These are phyloP conservation scores for Geotrupes spiniger DNA, from an alignment of 2,888 invertebrate species.

Conservation along the genomic window DNA sequence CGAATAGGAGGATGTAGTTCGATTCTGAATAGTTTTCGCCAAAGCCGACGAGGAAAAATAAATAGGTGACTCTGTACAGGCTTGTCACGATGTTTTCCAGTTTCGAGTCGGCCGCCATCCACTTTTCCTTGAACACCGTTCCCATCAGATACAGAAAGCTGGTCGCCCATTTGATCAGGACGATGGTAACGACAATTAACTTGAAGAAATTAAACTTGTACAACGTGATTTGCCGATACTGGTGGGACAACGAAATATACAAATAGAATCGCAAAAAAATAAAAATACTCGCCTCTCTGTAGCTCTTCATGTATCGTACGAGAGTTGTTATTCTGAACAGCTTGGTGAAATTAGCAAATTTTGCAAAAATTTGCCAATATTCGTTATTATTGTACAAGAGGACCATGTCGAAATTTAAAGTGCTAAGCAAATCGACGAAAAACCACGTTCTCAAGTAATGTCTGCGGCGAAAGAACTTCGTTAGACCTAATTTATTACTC, in stretches of 20 bases:
- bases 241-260: slow-evolving; percentile 8
- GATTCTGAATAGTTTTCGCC: slow-evolving; percentile 6
- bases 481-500: too few relatives aligned
- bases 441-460: slow-evolving; percentile 41
- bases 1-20: slow-evolving; percentile 10
- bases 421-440: slow-evolving; percentile 38
- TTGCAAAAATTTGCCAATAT: too few relatives aligned
- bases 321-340: slow-evolving; percentile 41
- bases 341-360: slow-evolving; percentile 38
- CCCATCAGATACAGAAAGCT: slow-evolving; percentile 13
- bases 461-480: slow-evolving; percentile 35
- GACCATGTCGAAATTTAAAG: slow-evolving; percentile 34
- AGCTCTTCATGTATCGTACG: slow-evolving; percentile 36
- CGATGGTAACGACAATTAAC: slow-evolving; percentile 14
- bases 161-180: slow-evolving; percentile 17
- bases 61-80: slow-evolving; percentile 12
- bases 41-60: slow-evolving; percentile 14
- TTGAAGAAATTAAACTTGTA: slow-evolving; percentile 25
- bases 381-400: slow-evolving; percentile 1
- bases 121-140: slow-evolving; percentile 1
- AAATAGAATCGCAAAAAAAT: neutral
- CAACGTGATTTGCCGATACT: slow-evolving; percentile 21
- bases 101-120: neutral
- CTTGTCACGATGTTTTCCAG: slow-evolving; percentile 1
- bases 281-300: slow-evolving; percentile 37